A percentile compares a stretch with the other conserved stretches of the same genome.
phyloP scores from a whole-genome alignment of 2,888 invertebrate genomes.

The Dynastes tityus region DNA sequence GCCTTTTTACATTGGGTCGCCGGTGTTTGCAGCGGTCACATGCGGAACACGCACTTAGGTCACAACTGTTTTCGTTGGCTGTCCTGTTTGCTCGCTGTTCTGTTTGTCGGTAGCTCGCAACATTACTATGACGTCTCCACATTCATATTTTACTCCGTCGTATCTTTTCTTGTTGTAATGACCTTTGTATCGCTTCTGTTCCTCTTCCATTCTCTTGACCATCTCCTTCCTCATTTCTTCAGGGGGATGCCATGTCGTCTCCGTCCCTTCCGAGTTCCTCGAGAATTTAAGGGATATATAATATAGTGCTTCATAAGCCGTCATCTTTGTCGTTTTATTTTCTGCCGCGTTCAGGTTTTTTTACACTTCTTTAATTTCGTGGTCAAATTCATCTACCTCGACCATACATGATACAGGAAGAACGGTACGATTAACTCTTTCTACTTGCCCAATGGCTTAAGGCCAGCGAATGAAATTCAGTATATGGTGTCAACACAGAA shows the following conservation, averaged over 20 bases:
- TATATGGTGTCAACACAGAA: background rate
- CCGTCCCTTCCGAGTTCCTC: background rate
- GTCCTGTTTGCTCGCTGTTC: background rate
- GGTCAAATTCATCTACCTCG: background rate
- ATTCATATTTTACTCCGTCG: background rate
- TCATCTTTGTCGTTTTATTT: background rate
- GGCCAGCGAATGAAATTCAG: background rate
- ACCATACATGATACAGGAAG: background rate
- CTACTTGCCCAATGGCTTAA: background rate
- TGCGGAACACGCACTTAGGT: too few relatives aligned
- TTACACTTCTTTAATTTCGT: background rate
- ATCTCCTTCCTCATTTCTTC: background rate
- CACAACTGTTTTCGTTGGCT: too few relatives aligned
- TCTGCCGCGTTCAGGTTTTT: background rate
- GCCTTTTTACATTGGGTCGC: too few relatives aligned
- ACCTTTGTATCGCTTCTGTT: background rate
- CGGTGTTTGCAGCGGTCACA: too few relatives aligned
- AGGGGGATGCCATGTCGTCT: background rate
- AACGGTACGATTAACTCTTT: background rate
- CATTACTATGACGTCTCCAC: conserved; percentile 1
- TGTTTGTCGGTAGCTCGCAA: background rate
- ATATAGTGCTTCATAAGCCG: background rate
- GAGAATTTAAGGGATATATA: background rate
- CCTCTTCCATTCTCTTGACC: background rate
- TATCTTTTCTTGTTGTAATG: background rate